These are phyloP conservation scores for Falco naumanni DNA, from an alignment of 2,797 vertebrate species.

Conservation along the genomic window DNA sequence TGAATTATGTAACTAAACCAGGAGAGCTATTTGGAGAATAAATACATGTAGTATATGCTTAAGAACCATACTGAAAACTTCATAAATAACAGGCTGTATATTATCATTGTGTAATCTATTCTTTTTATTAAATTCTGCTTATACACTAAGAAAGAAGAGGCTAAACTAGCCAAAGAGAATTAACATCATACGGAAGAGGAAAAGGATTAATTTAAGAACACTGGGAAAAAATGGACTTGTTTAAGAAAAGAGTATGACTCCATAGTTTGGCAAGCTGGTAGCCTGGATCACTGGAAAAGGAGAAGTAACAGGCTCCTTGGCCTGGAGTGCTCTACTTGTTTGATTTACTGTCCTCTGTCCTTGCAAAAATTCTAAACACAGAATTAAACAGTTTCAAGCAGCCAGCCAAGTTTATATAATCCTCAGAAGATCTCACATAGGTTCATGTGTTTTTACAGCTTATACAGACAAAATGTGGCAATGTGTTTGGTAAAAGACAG, in stretches of 20 bases:
- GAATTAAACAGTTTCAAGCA: constrained; percentile 8
- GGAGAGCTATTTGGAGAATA: neutral
- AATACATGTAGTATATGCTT: neutral
- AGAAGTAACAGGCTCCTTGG: neutral
- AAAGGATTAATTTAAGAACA: neutral
- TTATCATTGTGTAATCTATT: neutral
- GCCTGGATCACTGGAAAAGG: neutral
- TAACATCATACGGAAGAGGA: neutral
- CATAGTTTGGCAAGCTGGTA: neutral
- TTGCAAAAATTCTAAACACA: constrained; percentile 23
- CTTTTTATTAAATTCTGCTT: neutral
- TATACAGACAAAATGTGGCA: neutral
- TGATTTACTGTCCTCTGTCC: neutral
- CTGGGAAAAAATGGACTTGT: neutral
- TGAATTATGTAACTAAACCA: neutral
- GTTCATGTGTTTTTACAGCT: neutral
- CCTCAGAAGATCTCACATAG: neutral
- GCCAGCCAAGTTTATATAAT: neutral
- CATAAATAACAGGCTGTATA: neutral
- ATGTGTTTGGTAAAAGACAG: neutral
- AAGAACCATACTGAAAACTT: neutral
- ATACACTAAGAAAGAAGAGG: neutral
- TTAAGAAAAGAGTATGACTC: neutral
- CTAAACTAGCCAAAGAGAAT: neutral
- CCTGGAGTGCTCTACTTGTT: neutral